Evolutionary conservation across 2,113 vertebrate genomes (phyloP).

Genomic region (Plecotus auritus): DNA sequence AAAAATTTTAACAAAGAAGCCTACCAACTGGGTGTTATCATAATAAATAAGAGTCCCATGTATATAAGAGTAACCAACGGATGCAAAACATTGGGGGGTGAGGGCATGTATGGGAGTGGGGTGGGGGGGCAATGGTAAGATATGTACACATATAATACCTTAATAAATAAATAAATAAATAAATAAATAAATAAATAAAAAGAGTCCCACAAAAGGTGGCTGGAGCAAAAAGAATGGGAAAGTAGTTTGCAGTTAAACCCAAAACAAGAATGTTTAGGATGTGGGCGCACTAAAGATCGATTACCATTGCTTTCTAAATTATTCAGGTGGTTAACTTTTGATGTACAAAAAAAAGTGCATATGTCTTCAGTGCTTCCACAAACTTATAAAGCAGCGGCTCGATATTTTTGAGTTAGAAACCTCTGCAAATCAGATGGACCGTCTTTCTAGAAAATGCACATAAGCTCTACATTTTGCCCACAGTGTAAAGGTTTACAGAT

Average conservation of each 20-base stretch:
- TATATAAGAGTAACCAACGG: too few species aligned
- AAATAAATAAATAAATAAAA: too few species aligned
- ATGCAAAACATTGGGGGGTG: too few species aligned
- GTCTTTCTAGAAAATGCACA: background rate
- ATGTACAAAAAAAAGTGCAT: background rate
- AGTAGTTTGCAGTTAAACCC: background rate
- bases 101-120: too few species aligned
- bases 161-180: too few species aligned
- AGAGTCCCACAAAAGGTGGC: background rate
- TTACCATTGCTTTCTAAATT: background rate
- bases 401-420: background rate
- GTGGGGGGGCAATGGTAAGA: too few species aligned
- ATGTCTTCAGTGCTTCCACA: background rate
- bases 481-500: background rate
- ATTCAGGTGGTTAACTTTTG: background rate
- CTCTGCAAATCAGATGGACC: background rate
- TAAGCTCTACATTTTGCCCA: background rate
- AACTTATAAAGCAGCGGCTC: background rate
- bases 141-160: too few species aligned
- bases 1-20: background rate
- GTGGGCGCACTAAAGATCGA: background rate
- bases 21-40: background rate
- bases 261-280: background rate
- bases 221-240: background rate
- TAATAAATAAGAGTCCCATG: background rate